Conservation (phyloP, 2,888 invertebrate species). For the Drepanosiphum platanoidis region DNA sequence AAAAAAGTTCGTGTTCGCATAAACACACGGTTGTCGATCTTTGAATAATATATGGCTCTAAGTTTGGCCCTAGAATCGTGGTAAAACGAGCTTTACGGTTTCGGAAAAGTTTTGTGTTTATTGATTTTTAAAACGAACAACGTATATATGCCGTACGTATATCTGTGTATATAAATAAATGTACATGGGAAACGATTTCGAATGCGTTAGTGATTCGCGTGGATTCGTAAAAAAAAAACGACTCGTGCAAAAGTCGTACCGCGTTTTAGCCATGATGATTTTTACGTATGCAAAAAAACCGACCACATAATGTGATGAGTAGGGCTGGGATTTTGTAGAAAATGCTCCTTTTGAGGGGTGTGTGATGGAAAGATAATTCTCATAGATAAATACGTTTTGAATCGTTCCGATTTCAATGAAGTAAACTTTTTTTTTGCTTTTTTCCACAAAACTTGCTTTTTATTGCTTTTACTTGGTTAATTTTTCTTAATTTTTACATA, state of each 20-base stretch:
- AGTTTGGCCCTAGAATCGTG: conserved; percentile 17
- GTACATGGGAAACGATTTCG: not conserved
- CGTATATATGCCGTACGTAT: not conserved
- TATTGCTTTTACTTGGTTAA: no score
- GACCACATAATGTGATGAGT: not conserved
- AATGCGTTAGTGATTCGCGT: not conserved
- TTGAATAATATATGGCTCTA: conserved; percentile 50
- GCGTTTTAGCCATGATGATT: not conserved
- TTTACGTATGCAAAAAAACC: not conserved
- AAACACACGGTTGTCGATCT: conserved; percentile 43
- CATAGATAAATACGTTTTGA: no score
- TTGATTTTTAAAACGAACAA: conserved; percentile 34
- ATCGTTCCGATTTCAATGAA: no score
- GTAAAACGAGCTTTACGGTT: conserved; percentile 5
- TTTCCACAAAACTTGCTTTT: no score
- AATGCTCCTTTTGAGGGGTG: no score
- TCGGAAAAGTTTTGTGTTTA: conserved; percentile 23
- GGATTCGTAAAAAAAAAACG: not conserved
- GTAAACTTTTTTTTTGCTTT: no score
- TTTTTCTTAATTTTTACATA: no score
- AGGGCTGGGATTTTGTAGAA: no score
- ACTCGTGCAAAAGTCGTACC: not conserved
- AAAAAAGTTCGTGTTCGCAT: conserved; percentile 33
- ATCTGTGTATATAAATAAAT: not conserved
- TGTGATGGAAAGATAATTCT: no score